Evolutionary conservation across 2,797 vertebrate species (phyloP).

Genomic region (Muscicapa comitata): DNA sequence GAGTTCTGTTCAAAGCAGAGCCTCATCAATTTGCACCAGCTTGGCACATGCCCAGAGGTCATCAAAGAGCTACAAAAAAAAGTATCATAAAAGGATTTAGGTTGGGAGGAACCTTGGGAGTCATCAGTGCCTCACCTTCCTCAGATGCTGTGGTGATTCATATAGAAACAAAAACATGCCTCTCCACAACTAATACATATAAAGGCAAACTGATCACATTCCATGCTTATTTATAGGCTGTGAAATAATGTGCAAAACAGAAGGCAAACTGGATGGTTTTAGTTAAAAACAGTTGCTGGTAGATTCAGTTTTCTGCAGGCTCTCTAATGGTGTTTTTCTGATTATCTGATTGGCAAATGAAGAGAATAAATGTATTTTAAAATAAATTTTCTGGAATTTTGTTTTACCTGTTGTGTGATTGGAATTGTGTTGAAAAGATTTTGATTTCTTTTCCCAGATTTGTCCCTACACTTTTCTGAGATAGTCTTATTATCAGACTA

Average conservation of each 20-base stretch:
- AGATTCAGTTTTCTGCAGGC: neutral
- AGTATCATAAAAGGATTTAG: neutral
- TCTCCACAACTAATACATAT: neutral
- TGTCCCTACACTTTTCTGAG: neutral
- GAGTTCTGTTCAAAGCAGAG: neutral
- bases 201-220: neutral
- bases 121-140: neutral
- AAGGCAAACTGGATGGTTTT: neutral
- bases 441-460: neutral
- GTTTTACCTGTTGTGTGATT: neutral
- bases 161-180: neutral
- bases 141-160: neutral
- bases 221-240: neutral
- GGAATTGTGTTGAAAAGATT: neutral
- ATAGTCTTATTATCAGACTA: neutral
- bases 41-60: neutral
- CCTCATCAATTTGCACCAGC: neutral
- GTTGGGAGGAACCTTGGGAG: neutral
- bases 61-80: neutral
- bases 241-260: constrained; percentile 3
- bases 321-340: neutral
- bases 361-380: neutral
- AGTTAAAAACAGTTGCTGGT: neutral
- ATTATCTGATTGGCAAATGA: neutral
- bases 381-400: neutral